These are phyloP conservation scores for Clistopyga incitator DNA, from an alignment of 2,888 invertebrate species.

Conservation along the genomic window DNA sequence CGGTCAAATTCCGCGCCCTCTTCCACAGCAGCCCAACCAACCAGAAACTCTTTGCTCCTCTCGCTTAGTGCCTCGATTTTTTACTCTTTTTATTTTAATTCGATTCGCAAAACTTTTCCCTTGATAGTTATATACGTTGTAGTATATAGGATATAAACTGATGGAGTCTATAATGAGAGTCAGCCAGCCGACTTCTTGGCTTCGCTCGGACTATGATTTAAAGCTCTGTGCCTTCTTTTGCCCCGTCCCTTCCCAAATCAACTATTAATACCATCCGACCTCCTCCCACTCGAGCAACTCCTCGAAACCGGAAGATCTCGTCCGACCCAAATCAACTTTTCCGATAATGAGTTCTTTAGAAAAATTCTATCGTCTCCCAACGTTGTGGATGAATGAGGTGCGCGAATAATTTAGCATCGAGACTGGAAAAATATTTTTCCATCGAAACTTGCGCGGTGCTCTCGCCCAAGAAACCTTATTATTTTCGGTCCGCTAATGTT, in stretches of 20 bases:
- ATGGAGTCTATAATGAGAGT: conserved; percentile 44
- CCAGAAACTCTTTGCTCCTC: conserved; percentile 69
- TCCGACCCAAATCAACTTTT: conserved; percentile 73
- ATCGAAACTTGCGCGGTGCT: conserved; percentile 39
- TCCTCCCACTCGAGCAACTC: conserved; percentile 28
- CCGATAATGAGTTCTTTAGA: conserved; percentile 82
- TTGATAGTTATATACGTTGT: conserved; percentile 33
- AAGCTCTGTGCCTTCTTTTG: conserved; percentile 71
- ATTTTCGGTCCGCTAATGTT: conserved; percentile 28
- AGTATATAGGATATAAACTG: conserved; percentile 12
- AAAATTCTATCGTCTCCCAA: conserved; percentile 75
- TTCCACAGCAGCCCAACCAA: conserved; percentile 62
- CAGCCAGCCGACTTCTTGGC: conserved; percentile 44
- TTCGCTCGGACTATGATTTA: conserved; percentile 66
- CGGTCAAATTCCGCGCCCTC: conserved; percentile 53
- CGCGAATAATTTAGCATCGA: conserved; percentile 74
- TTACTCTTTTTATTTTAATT: conserved; percentile 72
- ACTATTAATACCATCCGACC: conserved; percentile 76
- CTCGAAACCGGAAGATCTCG: conserved; percentile 46
- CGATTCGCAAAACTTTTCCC: conserved; percentile 74
- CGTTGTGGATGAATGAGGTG: conserved; percentile 67
- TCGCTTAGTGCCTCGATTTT: conserved; percentile 42
- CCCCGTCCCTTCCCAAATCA: conserved; percentile 73
- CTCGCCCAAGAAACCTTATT: conserved; percentile 50
- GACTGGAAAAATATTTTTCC: conserved; percentile 78